Conservation (phyloP, 2,113 vertebrate genomes). For the Nesogale talazaci region DNA sequence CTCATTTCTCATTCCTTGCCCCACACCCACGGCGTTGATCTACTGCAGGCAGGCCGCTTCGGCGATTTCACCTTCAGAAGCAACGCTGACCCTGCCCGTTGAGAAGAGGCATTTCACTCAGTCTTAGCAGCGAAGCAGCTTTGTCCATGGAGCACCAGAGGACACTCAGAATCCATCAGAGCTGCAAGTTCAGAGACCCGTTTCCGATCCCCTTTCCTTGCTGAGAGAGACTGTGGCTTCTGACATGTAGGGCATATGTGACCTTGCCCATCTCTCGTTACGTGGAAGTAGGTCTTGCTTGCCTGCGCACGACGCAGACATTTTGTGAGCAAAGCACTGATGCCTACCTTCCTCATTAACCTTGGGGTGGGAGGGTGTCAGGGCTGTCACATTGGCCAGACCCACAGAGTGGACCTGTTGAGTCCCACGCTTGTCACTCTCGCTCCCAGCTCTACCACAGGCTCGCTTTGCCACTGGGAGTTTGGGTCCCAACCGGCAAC, state of each 20-base stretch:
- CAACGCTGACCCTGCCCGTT: neutral
- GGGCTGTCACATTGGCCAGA: neutral
- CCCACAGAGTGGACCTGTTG: neutral
- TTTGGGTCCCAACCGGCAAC: neutral
- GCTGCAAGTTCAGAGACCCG: neutral
- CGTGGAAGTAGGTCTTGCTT: neutral
- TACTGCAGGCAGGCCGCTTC: neutral
- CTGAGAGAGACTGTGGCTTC: neutral
- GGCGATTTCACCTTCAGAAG: neutral
- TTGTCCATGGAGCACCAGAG: neutral
- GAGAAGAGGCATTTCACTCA: neutral
- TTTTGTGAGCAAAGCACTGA: neutral
- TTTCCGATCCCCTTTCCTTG: neutral
- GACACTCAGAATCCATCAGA: neutral
- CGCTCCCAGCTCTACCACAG: fast-evolving
- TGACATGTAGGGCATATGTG: neutral
- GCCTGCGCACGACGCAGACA: neutral
- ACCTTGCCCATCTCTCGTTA: neutral
- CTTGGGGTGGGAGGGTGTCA: neutral
- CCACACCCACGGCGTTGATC: neutral
- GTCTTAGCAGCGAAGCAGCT: neutral
- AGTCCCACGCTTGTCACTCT: neutral
- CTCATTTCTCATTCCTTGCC: neutral
- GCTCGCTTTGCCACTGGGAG: neutral
- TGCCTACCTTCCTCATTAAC: fast-evolving